Evolutionary conservation across 2,797 vertebrate genomes (phyloP), one percentile per base, ranked within the genome.

Genomic region (Clangula hyemalis): DNA sequence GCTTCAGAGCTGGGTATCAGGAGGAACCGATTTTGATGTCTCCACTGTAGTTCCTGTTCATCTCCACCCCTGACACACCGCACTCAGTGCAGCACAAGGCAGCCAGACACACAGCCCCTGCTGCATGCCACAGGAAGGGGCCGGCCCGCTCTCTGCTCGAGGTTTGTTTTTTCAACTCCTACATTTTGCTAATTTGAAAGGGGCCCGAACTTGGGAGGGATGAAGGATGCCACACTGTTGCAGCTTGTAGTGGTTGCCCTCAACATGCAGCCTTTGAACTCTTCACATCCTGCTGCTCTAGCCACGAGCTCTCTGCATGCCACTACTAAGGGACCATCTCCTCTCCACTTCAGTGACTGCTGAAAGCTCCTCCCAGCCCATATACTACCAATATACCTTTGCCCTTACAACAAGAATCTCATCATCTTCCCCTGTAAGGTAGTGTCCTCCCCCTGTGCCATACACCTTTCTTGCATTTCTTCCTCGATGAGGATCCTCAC

Each of bases 21-120:
- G 30, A 89, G 13, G 5, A 72, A 78, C 11, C 3, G 11, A 87
- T 30, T 43, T 77, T 38, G 87, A 15, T 19, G 12, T 17, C 41
- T 43, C 16, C 2, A 14, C 51, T 14, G 34, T 6, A 65, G 25
- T 43, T 75, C 61, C 27, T 8, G 5, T 57, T 69, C 8, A 2
- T n/a, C 56, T 36, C n/a, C 13, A 4, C 3, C 39, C 34, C 25
- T 34, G 53, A 2, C 0, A 0, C 5, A 30, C 16, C 4, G 38
- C 39, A 24, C n/a, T 78, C 16, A 8, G 19, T 8, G 16, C 6
- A 30, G 49, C 28, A 34, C 41, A 39, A 45, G 39, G 49, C 64
- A 79, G 32, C 11, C 73, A 53, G 83, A 49, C 8, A 9, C 3
- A 0, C 34, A 64, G 54, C 11, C 34, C 34, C 22, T 68, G 28